Conservation (phyloP, 2,797 vertebrate genomes). For the Echeneis naucrates region DNA sequence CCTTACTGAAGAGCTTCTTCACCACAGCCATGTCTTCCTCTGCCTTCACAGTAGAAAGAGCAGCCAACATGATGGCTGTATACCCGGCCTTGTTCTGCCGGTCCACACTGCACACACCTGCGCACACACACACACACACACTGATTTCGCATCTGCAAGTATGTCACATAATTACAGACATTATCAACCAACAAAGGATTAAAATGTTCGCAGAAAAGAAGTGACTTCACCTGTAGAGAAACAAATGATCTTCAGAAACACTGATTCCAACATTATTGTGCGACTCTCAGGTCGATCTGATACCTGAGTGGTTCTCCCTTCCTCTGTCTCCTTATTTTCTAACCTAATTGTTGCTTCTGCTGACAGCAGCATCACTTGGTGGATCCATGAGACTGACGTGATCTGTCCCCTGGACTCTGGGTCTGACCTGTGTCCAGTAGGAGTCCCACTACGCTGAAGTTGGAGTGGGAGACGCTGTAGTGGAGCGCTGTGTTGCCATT, state of each 20-base stretch:
- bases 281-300: no score
- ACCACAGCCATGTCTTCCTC: conserved; percentile 91
- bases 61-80: conserved; percentile 95
- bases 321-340: no score
- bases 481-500: conserved; percentile 97
- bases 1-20: conserved; percentile 90
- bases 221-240: no score
- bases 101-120: conserved; percentile 90
- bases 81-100: conserved; percentile 97
- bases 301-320: no score
- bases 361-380: not conserved
- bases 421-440: conserved; percentile 91
- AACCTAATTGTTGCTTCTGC: no score
- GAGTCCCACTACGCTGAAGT: conserved; percentile 90
- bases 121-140: not conserved
- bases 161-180: no score
- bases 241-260: no score
- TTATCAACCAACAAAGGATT: no score
- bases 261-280: no score
- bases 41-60: conserved; percentile 89
- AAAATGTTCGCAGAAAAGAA: not conserved
- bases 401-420: not conserved
- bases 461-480: conserved; percentile 98
- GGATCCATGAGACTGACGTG: no score
- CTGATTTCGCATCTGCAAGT: not conserved